Base-by-base conservation (phyloP, 2,113 vertebrate genomes). In the Turdus rufiventris region DNA sequence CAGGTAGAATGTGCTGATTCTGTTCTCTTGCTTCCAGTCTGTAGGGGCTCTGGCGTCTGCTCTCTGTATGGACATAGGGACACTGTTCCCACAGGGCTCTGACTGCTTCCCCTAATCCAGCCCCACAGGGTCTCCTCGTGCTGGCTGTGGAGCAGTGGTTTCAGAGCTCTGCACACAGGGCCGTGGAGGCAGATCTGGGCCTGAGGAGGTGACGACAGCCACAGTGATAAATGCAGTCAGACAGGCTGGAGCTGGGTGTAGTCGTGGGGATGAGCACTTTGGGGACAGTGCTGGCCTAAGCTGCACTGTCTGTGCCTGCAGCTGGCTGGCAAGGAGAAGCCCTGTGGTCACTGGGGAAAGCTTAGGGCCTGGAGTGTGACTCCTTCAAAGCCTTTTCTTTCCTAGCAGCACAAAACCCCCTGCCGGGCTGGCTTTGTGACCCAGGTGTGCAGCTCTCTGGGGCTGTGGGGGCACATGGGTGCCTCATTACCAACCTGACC, bases 201-300 rank as follows among this genome's bases (percentile, higher is more conserved):
- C 61, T 12, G 3, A 40, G 20, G 51, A 94, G n/a, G 18, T 48
- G 89, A 36, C 84, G 74, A 61, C 74, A 60, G 53, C 40, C 3
- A 6, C 2, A 23, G 47, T 73, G 76, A 72, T 91, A 91, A 96
- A 96, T 95, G 96, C 91, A 79, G 95, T 89, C 88, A 76, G 94
- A 78, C 95, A 78, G 79, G 95, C 93, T 83, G 54, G 75, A 72
- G 45, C 70, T 93, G 96, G 92, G 92, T 91, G 95, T 89, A 96
- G 87, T 38, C 0, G 1, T 43, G 62, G 48, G 68, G 65, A 38
- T 3, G 53, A 89, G 48, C 24, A 21, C 36, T 0, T 1, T 42
- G 10, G 74, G 85, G 53, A 58, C 5, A 16, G 34, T 9, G 23
- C 18, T 67, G 38, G 57, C 29, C 29, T 65, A 47, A 70, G 51